Percentiles rank a stretch among this genome's conserved stretches.
phyloP scores from a whole-genome alignment of 2,113 vertebrate species.

The Dolichallabes microphthalmus region DNA sequence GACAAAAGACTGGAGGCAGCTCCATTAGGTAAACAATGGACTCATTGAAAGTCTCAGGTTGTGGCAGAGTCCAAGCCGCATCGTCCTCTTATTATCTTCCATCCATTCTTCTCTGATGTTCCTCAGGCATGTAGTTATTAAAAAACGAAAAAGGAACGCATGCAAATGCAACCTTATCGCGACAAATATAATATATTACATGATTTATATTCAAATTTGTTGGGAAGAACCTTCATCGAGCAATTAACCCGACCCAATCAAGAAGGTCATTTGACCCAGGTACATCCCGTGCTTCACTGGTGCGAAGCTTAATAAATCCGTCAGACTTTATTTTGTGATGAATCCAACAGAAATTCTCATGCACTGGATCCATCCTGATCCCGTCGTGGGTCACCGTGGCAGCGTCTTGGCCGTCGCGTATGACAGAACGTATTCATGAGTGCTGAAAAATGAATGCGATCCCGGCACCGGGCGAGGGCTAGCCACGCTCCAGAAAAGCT shows the following conservation, averaged over 20 bases:
- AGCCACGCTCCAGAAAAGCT: not conserved
- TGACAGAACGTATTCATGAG: slow-evolving; percentile 21
- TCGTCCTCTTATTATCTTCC: slow-evolving; percentile 1
- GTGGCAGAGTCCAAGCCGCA: not conserved
- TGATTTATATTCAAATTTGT: not conserved
- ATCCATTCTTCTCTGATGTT: not conserved
- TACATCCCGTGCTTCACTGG: not conserved
- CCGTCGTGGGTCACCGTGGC: not conserved
- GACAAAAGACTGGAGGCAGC: not conserved
- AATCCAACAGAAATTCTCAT: not conserved
- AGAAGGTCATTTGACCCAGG: not conserved
- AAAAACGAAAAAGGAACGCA: not conserved
- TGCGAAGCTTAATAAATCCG: not conserved
- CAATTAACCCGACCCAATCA: too few species aligned
- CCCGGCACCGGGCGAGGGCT: not conserved
- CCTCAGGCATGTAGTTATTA: not conserved
- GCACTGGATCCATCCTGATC: not conserved
- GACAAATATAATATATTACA: not conserved
- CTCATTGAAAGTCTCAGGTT: slow-evolving; percentile 51
- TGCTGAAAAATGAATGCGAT: slow-evolving; percentile 20
- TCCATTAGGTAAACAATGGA: slow-evolving; percentile 58
- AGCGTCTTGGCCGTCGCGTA: not conserved
- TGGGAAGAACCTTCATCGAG: too few species aligned
- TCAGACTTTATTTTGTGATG: not conserved
- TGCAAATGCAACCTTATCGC: not conserved